A percentile compares a stretch with the other conserved stretches of the same genome.
These are phyloP conservation scores for Alces alces DNA, from an alignment of 2,113 vertebrate genomes.

Conservation along the genomic window DNA sequence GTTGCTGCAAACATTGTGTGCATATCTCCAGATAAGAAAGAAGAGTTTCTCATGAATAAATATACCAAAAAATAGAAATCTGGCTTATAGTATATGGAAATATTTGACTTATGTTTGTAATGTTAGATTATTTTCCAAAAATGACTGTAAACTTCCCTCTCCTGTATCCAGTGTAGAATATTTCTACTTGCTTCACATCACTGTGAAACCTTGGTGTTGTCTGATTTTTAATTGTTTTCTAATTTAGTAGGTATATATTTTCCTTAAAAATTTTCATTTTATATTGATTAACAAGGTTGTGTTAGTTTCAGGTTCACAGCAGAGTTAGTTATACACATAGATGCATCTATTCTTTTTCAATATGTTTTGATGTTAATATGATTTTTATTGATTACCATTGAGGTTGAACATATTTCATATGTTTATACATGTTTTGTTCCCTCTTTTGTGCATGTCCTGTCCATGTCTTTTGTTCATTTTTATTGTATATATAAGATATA, in stretches of 20 bases:
- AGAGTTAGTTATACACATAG: background rate
- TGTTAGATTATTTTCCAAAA: background rate
- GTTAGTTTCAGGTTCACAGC: background rate
- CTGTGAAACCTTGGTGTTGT: background rate
- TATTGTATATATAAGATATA: background rate
- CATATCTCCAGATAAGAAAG: background rate
- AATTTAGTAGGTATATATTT: background rate
- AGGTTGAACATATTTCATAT: background rate
- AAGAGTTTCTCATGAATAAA: background rate
- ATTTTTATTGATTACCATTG: background rate
- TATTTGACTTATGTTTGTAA: background rate
- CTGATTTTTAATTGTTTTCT: background rate
- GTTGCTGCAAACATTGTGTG: background rate
- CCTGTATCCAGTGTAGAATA: background rate
- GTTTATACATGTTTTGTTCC: background rate
- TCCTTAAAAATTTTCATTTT: background rate
- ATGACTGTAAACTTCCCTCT: background rate
- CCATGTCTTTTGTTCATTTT: background rate
- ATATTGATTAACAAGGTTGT: background rate
- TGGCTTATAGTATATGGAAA: background rate
- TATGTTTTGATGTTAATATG: background rate
- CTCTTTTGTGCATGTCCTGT: background rate
- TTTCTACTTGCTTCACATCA: background rate
- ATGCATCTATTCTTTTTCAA: background rate
- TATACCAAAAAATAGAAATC: background rate